phyloP scores from a whole-genome alignment of 2,888 invertebrate genomes.

The Pachydiplax longipennis region DNA sequence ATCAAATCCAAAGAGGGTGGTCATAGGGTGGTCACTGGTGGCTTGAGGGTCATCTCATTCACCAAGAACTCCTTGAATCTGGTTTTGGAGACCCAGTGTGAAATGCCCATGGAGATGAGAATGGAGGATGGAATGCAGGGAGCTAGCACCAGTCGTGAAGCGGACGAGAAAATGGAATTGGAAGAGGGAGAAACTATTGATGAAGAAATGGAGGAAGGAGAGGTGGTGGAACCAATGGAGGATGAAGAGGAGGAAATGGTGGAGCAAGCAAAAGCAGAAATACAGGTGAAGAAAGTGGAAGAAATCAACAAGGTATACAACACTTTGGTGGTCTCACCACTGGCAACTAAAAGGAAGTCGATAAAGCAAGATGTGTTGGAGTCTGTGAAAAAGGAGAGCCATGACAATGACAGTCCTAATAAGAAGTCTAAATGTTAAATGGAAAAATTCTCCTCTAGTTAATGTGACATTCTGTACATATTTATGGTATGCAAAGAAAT shows the following conservation, averaged over 20 bases:
- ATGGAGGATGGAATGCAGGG: background rate
- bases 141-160: background rate
- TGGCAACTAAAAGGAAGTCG: background rate
- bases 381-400: background rate
- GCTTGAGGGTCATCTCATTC: background rate
- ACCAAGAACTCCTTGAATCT: background rate
- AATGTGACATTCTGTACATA: background rate
- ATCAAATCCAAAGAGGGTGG: background rate
- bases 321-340: background rate
- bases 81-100: background rate
- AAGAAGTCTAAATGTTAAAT: conserved; percentile 15
- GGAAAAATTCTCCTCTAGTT: background rate
- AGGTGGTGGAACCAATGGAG: conserved; percentile 6
- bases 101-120: background rate
- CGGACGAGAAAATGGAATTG: background rate
- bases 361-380: background rate
- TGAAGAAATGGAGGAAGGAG: background rate
- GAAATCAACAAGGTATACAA: background rate
- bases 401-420: background rate
- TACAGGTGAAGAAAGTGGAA: background rate
- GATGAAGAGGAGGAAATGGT: background rate
- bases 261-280: background rate
- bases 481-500: background rate
- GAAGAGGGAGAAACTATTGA: background rate
- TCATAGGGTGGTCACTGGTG: background rate